Base-by-base conservation (phyloP, 2,113 vertebrate genomes). In the Amphilophus citrinellus region DNA sequence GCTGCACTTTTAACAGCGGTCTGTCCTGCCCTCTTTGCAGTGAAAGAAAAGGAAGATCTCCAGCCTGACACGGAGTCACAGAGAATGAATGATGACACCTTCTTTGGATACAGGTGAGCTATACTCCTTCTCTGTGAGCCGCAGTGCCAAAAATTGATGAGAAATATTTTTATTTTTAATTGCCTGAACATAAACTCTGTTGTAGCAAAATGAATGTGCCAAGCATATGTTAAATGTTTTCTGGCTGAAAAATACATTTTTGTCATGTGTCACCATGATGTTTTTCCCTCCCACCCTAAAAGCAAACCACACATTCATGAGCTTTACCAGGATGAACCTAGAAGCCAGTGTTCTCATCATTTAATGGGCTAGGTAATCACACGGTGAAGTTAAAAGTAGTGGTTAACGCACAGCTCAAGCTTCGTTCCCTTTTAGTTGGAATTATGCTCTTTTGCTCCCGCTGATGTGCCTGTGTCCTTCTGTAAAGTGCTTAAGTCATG, bases 21-120 rank as follows among this genome's bases (percentile, higher is more conserved):
- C 24, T 87, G 13, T 82, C 24, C 44, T 83, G 24, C 11, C 14
- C 47, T 24, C 57, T 84, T 83, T 93, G 78, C 94, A 99, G 98
- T 99, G 89, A 99, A 99, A 95, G 98, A 97, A 93, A 99, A 98
- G 83, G 98, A 99, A 93, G 97, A 97, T 86, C 94, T 96, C 58
- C 96, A 97, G 84, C 95, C 96, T 86, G 97, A 98, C 84, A 90
- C 94, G 0, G 97, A 98, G 96, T 95, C 97, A 84, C 97, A 96
- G 76, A 95, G 91, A 87, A 95, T 96, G 92, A 97, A 97, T 93
- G 97, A 98, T 90, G 97, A 98, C 92, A 97, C 96, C 73, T 97
- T 96, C 73, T 97, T 96, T 87, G 97, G 98, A 96, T 98, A 97
- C 96, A 98, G 98, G 98, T 99, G 96, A 97, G 94, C 30, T 27